These are phyloP conservation scores for Scartelaos histophorus DNA, from an alignment of 2,113 vertebrate species.

Conservation along the genomic window DNA sequence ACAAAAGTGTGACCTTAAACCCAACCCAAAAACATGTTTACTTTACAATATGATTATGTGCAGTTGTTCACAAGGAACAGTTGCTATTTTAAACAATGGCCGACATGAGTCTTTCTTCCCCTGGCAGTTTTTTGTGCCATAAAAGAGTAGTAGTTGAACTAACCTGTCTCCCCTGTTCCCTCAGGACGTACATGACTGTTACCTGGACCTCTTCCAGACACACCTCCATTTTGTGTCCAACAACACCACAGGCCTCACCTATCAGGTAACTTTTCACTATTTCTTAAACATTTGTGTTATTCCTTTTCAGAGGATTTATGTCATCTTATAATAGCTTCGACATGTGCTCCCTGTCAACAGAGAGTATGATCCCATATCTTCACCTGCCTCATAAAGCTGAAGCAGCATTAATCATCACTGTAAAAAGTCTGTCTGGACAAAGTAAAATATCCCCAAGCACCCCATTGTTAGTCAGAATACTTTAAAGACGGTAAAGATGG, in stretches of 20 bases:
- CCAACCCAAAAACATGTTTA: not conserved
- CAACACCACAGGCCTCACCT: slow-evolving; percentile 83
- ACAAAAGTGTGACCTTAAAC: not conserved
- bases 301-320: not conserved
- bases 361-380: slow-evolving; percentile 21
- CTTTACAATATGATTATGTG: too few species aligned
- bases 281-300: not conserved
- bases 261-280: slow-evolving; percentile 81
- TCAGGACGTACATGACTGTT: slow-evolving; percentile 92
- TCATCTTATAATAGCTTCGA: slow-evolving; percentile 8
- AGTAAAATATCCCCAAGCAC: slow-evolving; percentile 28
- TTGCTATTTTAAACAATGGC: not conserved
- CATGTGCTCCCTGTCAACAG: slow-evolving; percentile 47
- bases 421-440: slow-evolving; percentile 12
- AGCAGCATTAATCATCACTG: slow-evolving; percentile 58
- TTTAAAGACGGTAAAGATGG: slow-evolving; percentile 36
- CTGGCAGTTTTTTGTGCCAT: not conserved
- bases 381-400: slow-evolving; percentile 44
- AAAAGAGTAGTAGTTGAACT: not conserved
- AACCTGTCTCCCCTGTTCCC: not conserved
- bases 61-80: too few species aligned
- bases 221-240: slow-evolving; percentile 92
- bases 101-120: not conserved
- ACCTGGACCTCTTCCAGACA: slow-evolving; percentile 91
- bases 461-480: slow-evolving; percentile 44